phyloP scores from a whole-genome alignment of 1,140 invertebrate genomes.

The Schlechtendalia chinensis region DNA sequence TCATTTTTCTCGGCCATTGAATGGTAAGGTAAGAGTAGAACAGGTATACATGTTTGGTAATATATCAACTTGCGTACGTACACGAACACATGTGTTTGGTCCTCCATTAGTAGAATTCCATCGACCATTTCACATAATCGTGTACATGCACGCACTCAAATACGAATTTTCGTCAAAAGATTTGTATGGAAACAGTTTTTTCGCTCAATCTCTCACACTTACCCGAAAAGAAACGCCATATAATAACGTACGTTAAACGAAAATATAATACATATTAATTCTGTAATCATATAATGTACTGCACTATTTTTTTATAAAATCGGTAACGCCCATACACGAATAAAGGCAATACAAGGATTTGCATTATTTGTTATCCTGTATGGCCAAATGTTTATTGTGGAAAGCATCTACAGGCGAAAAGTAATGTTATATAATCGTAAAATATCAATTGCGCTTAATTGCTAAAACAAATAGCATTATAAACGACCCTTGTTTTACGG shows the following conservation, averaged over 20 bases:
- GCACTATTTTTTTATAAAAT: no score
- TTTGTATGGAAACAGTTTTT: conserved; percentile 5
- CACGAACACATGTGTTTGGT: neutral
- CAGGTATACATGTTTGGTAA: conserved; percentile 13
- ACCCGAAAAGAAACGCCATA: neutral
- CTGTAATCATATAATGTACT: no score
- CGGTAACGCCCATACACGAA: no score
- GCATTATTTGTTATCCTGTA: no score
- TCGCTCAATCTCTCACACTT: neutral
- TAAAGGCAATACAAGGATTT: no score
- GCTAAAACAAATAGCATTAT: neutral
- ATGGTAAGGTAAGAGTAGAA: neutral
- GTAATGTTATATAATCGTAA: no score
- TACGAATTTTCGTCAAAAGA: neutral
- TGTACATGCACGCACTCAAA: neutral
- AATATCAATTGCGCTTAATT: neutral
- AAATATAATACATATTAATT: no score
- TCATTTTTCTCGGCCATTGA: conserved; percentile 11
- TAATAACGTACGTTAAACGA: neutral
- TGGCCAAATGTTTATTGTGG: neutral
- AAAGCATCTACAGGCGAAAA: neutral
- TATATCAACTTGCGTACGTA: conserved; percentile 14
- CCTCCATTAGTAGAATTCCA: conserved; percentile 33
- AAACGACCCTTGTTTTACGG: neutral
- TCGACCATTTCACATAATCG: conserved; percentile 25